phyloP scores from a whole-genome alignment of 2,888 invertebrate genomes.

The Caenorhabditis sp. region DNA sequence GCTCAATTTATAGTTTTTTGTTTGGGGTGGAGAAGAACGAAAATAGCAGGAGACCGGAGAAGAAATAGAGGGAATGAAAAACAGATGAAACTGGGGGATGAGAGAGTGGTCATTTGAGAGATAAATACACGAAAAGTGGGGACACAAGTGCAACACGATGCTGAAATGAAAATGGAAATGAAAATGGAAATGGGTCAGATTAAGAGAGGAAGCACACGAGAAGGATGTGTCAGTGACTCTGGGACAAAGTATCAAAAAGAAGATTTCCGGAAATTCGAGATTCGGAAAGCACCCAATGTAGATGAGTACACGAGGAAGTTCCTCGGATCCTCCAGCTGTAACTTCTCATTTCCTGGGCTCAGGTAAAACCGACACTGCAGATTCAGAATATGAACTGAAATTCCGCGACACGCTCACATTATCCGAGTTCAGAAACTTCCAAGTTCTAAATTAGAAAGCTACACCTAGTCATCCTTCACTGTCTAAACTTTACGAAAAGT shows the following conservation, averaged over 20 bases:
- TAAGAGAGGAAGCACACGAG: neutral
- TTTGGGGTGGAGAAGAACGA: neutral
- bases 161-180: slow-evolving; percentile 26
- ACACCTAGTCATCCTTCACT: too few relatives aligned
- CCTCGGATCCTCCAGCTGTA: too few relatives aligned
- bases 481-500: neutral
- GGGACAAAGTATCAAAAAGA: neutral
- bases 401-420: too few relatives aligned
- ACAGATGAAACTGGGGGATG: slow-evolving; percentile 28
- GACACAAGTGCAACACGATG: slow-evolving; percentile 52
- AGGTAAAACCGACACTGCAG: too few relatives aligned
- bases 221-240: neutral
- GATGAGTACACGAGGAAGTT: too few relatives aligned
- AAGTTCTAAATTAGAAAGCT: neutral
- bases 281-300: too few relatives aligned
- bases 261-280: neutral
- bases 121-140: slow-evolving; percentile 2
- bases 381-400: too few relatives aligned
- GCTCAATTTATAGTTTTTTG: slow-evolving; percentile 43
- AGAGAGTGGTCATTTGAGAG: slow-evolving; percentile 29
- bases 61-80: slow-evolving; percentile 26
- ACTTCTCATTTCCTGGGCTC: too few relatives aligned
- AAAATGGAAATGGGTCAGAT: slow-evolving; percentile 19
- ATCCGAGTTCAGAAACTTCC: too few relatives aligned
- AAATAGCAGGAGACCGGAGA: neutral